Percentiles rank a stretch among this genome's conserved stretches.
phyloP scores from a whole-genome alignment of 2,888 invertebrate species.

The Caenorhabditis uteleia region DNA sequence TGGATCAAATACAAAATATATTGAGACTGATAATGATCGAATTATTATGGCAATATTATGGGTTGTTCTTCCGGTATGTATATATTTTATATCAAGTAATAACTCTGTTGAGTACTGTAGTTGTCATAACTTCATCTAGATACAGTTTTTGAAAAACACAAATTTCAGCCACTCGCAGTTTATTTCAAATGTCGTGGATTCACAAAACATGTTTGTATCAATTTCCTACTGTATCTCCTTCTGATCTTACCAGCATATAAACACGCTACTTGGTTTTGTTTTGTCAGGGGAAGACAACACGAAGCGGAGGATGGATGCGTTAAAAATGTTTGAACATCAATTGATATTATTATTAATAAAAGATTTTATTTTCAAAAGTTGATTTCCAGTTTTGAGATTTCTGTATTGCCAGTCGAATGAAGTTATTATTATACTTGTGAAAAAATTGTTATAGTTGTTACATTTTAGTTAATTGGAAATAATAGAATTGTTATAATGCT shows the following conservation, averaged over 20 bases:
- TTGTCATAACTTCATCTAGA: background rate
- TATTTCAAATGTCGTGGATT: conserved; percentile 29
- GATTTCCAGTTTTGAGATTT: too few relatives aligned
- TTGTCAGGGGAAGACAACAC: conserved; percentile 15
- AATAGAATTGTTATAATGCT: too few relatives aligned
- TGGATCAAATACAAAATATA: too few relatives aligned
- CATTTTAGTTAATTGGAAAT: too few relatives aligned
- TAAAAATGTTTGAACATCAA: too few relatives aligned
- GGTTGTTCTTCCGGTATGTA: conserved; percentile 21
- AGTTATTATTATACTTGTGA: too few relatives aligned
- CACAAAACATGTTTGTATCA: conserved; percentile 23
- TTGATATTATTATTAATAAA: too few relatives aligned
- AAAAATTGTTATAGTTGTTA: too few relatives aligned
- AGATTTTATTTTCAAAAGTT: too few relatives aligned
- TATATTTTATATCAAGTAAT: too few relatives aligned
- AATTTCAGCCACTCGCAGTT: conserved; percentile 24
- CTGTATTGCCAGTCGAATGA: too few relatives aligned
- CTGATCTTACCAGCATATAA: conserved; percentile 27
- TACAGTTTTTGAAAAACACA: too few relatives aligned
- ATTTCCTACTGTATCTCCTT: conserved; percentile 21
- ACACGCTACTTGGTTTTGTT: conserved; percentile 29
- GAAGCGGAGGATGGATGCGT: conserved; percentile 23
- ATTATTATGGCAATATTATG: conserved; percentile 15
- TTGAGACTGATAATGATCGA: conserved; percentile 29
- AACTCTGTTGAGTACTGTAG: conserved; percentile 9